A percentile compares a stretch with the other conserved stretches of the same genome.
Evolutionary conservation across 2,113 vertebrate species (phyloP).

Genomic region (Oreotrochilus melanogaster): DNA sequence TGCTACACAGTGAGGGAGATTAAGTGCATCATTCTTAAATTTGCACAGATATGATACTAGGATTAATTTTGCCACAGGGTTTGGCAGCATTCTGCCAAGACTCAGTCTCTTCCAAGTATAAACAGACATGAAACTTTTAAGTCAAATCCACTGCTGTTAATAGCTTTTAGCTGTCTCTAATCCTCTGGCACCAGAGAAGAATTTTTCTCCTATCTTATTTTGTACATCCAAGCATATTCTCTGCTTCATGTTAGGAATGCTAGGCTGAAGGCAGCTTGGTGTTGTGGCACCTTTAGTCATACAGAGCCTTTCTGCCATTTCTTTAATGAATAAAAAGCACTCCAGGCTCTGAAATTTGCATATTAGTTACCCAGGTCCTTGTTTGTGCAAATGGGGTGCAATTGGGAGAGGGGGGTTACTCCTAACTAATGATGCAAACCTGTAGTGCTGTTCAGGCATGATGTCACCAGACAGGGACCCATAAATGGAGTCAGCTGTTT

Average conservation of each 20-base stretch:
- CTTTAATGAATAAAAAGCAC: neutral
- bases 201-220: neutral
- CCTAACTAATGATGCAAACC: neutral
- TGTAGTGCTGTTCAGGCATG: neutral
- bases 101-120: neutral
- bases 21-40: neutral
- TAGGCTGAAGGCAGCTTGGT: neutral
- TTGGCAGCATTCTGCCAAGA: slow-evolving; percentile 5
- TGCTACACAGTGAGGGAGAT: neutral
- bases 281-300: neutral
- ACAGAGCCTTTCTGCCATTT: neutral
- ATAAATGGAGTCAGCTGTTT: neutral
- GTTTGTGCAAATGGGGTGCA: neutral
- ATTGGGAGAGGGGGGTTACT: neutral
- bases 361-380: neutral
- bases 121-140: neutral
- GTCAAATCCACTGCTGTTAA: neutral
- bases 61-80: neutral
- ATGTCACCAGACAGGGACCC: neutral
- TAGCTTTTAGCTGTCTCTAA: neutral
- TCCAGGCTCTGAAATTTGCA: neutral
- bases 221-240: neutral
- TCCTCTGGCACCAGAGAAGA: neutral
- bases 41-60: neutral
- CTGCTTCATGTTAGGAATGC: neutral